Conservation (phyloP, 1,140 invertebrate genomes). For the Saxidomus purpurata region DNA sequence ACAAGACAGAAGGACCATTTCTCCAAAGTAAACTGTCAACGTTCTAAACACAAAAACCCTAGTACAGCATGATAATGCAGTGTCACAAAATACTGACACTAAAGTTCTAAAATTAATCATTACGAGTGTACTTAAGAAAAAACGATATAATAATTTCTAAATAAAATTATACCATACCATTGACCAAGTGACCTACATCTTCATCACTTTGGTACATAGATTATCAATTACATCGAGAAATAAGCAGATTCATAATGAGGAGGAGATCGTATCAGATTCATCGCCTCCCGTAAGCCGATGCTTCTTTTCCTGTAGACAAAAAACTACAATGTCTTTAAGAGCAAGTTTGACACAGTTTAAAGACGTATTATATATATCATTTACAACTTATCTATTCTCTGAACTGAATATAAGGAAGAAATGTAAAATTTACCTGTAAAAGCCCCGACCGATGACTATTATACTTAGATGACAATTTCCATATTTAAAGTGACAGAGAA, state of each 20-base stretch:
- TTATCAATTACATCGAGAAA: background rate
- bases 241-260: constrained; percentile 13
- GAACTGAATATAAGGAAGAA: too few relatives aligned
- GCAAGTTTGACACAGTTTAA: background rate
- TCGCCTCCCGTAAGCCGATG: background rate
- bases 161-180: background rate
- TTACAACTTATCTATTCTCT: background rate
- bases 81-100: too few relatives aligned
- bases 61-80: too few relatives aligned
- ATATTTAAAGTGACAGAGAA: too few relatives aligned
- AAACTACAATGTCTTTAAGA: background rate
- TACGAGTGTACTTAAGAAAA: too few relatives aligned
- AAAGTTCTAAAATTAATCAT: too few relatives aligned
- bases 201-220: background rate
- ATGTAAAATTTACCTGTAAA: too few relatives aligned
- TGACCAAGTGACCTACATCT: constrained; percentile 2
- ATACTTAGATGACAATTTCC: too few relatives aligned
- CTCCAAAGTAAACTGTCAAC: too few relatives aligned
- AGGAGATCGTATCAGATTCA: background rate
- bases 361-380: background rate
- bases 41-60: too few relatives aligned
- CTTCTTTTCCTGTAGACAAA: constrained; percentile 2
- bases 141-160: background rate
- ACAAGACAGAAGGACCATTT: too few relatives aligned
- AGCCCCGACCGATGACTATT: too few relatives aligned